phyloP scores from a whole-genome alignment of 2,797 vertebrate species.

The Novumbra hubbsi region DNA sequence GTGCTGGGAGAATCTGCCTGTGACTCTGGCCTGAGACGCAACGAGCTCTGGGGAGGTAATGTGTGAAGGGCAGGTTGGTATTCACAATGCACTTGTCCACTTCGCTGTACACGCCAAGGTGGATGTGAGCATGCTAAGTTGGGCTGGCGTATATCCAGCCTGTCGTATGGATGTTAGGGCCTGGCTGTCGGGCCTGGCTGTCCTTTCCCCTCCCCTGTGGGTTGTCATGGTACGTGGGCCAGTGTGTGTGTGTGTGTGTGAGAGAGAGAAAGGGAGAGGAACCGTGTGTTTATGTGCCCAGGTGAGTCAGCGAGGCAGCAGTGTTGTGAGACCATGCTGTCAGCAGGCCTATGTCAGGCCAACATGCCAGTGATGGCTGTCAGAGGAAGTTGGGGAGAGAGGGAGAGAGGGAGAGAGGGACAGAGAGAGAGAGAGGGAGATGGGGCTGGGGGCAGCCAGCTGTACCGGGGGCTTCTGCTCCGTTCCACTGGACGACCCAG shows the following conservation, averaged over 20 bases:
- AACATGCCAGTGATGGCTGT: constrained; percentile 52
- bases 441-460: constrained; percentile 54
- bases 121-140: not conserved
- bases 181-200: not conserved
- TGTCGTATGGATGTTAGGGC: not conserved
- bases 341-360: constrained; percentile 57
- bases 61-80: not conserved
- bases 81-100: not conserved
- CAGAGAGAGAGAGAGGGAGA: no score
- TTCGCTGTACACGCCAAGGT: not conserved
- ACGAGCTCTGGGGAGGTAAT: not conserved
- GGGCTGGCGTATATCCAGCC: not conserved
- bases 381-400: constrained; percentile 58
- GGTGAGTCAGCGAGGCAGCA: constrained; percentile 41
- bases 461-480: constrained; percentile 24
- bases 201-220: not conserved
- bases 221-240: not conserved
- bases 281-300: constrained; percentile 16
- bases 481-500: constrained; percentile 53
- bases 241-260: not conserved
- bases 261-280: constrained; percentile 2
- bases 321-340: constrained; percentile 47
- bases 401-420: no score
- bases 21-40: not conserved
- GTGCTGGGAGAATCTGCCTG: not conserved